A percentile compares a stretch with the other conserved stretches of the same genome.
Evolutionary conservation across 2,888 invertebrate species (phyloP).

Genomic region (Campoplex nolae): DNA sequence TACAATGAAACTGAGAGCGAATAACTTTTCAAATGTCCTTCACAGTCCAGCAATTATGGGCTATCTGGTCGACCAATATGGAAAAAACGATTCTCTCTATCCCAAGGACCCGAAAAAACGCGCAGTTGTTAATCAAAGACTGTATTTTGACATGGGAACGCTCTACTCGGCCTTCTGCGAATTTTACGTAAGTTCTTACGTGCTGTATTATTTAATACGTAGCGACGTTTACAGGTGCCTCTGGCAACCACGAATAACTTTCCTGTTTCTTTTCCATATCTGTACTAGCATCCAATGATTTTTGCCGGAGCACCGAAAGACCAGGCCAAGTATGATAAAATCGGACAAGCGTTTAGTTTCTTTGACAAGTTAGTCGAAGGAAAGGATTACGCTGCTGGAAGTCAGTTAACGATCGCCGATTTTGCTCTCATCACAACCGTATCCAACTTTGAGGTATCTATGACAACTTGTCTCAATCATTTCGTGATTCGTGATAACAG

Average conservation of each 20-base stretch:
- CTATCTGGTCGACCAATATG: conserved; percentile 89
- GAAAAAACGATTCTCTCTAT: conserved; percentile 87
- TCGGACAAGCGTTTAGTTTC: conserved; percentile 89
- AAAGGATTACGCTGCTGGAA: conserved; percentile 90
- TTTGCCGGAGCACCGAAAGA: conserved; percentile 85
- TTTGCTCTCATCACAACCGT: conserved; percentile 89
- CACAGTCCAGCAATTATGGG: conserved; percentile 89
- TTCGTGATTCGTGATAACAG: not conserved
- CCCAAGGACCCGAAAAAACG: conserved; percentile 88
- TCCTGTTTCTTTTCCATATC: not conserved
- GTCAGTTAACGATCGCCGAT: conserved; percentile 92
- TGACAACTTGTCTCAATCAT: not conserved
- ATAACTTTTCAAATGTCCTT: conserved; percentile 64
- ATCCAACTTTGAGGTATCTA: conserved; percentile 88
- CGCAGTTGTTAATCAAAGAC: conserved; percentile 87
- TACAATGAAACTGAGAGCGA: not conserved
- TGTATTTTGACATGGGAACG: conserved; percentile 88
- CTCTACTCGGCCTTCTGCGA: conserved; percentile 86
- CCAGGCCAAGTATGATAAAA: conserved; percentile 88
- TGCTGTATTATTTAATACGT: not conserved
- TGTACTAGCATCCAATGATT: conserved; percentile 82
- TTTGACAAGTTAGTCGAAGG: conserved; percentile 91
- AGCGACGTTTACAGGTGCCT: not conserved
- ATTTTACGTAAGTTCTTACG: conserved; percentile 86
- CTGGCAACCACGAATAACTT: not conserved